phyloP scores from a whole-genome alignment of 35 echinoderm and acorn worm species.

The Ophiothrix spiculata region DNA sequence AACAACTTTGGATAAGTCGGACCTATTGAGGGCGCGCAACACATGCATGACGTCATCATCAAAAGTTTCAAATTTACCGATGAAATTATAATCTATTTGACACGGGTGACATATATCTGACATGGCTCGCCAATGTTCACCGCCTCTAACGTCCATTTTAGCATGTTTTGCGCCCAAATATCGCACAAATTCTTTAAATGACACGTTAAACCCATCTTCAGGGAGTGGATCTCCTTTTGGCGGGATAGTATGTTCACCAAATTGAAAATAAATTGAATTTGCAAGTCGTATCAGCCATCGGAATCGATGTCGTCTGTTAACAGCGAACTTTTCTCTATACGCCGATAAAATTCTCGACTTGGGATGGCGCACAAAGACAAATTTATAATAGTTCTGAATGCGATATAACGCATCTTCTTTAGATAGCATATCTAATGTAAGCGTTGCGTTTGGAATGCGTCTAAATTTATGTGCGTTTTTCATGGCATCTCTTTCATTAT shows the following conservation, averaged over 20 bases:
- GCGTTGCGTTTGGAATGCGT: no score
- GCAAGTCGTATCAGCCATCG: background rate
- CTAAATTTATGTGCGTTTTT: background rate
- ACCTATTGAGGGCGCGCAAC: slow-evolving; percentile 3
- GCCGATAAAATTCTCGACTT: slow-evolving; percentile 50
- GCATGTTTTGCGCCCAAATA: slow-evolving; percentile 34
- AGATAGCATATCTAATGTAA: slow-evolving; percentile 9
- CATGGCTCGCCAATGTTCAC: slow-evolving; percentile 52
- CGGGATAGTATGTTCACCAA: background rate
- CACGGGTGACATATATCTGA: slow-evolving; percentile 52
- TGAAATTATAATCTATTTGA: slow-evolving; percentile 54
- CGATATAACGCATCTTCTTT: slow-evolving; percentile 16
- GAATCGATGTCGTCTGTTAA: background rate
- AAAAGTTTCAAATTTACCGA: slow-evolving; percentile 66
- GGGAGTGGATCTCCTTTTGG: background rate
- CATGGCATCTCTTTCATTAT: background rate
- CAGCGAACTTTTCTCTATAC: slow-evolving; percentile 61
- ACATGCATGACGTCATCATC: slow-evolving; percentile 37
- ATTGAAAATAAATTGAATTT: background rate
- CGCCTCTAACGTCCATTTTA: background rate
- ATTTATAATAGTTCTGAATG: slow-evolving; percentile 52
- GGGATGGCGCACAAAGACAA: slow-evolving; percentile 67
- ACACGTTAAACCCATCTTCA: background rate
- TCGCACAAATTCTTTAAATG: slow-evolving; percentile 55
- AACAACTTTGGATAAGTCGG: background rate